These are phyloP conservation scores for Syngnathus floridae DNA, from an alignment of 2,113 vertebrate species.

Conservation along the genomic window DNA sequence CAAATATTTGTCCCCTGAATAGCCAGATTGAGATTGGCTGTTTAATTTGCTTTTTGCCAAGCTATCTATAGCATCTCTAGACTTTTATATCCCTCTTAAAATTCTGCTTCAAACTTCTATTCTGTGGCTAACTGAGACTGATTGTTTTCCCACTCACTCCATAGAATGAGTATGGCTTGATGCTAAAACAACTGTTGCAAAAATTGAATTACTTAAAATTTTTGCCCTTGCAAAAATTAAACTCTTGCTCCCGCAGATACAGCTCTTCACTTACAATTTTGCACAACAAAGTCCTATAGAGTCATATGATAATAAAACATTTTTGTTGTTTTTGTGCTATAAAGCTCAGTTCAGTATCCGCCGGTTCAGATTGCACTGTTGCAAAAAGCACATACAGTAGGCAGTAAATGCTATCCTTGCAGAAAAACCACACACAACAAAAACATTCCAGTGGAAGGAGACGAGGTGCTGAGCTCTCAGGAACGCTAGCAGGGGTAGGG, in stretches of 20 bases:
- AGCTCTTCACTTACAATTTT: conserved; percentile 5
- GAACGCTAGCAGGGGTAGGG: background rate
- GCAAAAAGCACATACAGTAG: conserved; percentile 25
- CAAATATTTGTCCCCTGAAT: background rate
- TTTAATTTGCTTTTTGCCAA: background rate
- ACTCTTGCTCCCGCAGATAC: background rate
- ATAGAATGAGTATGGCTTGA: background rate
- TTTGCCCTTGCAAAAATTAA: background rate
- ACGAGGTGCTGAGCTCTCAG: conserved; percentile 15
- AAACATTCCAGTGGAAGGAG: conserved; percentile 30
- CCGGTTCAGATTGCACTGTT: conserved; percentile 7
- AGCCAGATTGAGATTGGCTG: background rate
- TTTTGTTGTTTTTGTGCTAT: background rate
- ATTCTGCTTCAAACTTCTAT: background rate
- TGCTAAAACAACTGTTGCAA: background rate
- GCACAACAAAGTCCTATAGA: background rate
- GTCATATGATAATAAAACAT: background rate
- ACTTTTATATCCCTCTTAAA: background rate
- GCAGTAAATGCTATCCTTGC: conserved; percentile 9
- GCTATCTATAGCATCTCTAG: background rate
- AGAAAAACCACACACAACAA: conserved; percentile 25
- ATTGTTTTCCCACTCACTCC: background rate
- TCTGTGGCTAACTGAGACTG: background rate
- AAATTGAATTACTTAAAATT: background rate
- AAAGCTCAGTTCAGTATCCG: background rate